Evolutionary conservation across 1,140 invertebrate species (phyloP).

Genomic region (Drosophila pectinifera): DNA sequence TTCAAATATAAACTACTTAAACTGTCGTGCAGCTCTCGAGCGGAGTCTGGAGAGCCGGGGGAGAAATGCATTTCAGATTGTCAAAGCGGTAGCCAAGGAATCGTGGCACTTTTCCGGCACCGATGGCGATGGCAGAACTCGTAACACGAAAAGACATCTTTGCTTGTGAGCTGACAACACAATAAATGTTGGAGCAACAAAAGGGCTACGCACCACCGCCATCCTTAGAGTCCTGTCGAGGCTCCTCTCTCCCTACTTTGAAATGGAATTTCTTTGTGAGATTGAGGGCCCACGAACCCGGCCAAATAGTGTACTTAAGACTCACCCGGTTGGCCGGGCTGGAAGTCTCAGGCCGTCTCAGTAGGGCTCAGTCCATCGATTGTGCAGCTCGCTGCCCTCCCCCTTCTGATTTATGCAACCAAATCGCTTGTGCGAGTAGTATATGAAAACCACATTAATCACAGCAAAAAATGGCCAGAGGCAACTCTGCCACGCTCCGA

Average conservation of each 20-base stretch:
- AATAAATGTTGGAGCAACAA: slow-evolving; percentile 43
- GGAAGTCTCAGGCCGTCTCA: slow-evolving; percentile 5
- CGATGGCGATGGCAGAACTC: slow-evolving; percentile 17
- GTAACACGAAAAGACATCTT: slow-evolving; percentile 23
- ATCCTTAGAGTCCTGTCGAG: no score
- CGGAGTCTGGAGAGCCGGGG: background rate
- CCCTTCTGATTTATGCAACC: slow-evolving; percentile 65
- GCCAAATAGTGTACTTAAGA: slow-evolving; percentile 46
- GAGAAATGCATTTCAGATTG: slow-evolving; percentile 51
- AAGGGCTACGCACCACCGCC: slow-evolving; percentile 34
- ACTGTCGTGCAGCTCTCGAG: slow-evolving; percentile 58
- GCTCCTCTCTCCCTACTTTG: background rate
- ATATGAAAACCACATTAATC: slow-evolving; percentile 78
- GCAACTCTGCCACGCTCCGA: background rate
- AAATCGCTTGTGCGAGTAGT: slow-evolving; percentile 59
- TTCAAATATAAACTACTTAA: slow-evolving; percentile 78
- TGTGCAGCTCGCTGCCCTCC: background rate
- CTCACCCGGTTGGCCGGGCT: slow-evolving; percentile 18
- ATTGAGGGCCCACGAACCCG: slow-evolving; percentile 33
- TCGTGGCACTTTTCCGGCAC: slow-evolving; percentile 24
- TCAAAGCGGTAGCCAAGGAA: slow-evolving; percentile 20
- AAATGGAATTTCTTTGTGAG: slow-evolving; percentile 6
- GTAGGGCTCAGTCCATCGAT: slow-evolving; percentile 27
- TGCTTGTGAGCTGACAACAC: slow-evolving; percentile 40
- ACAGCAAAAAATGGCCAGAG: slow-evolving; percentile 51